Percentiles rank a stretch among this genome's conserved stretches.
Conservation (phyloP, 2,797 vertebrate genomes). For the Erithacus rubecula region DNA sequence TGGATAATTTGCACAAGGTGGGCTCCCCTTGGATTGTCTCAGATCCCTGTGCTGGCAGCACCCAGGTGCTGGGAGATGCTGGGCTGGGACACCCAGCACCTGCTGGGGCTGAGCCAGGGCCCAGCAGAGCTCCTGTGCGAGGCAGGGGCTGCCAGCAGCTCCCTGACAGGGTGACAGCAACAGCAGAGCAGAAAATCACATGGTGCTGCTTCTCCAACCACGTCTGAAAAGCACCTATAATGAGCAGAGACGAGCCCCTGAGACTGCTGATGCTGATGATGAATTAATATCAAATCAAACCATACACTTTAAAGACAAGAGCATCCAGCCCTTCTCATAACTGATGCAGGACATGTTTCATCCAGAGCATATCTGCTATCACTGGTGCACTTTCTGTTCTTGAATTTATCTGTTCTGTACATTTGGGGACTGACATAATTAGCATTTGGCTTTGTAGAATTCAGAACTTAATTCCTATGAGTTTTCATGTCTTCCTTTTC, state of each 20-base stretch:
- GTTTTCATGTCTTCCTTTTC: background rate
- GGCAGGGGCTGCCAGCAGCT: background rate
- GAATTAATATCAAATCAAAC: conserved; percentile 64
- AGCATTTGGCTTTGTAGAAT: conserved; percentile 42
- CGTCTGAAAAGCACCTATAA: conserved; percentile 37
- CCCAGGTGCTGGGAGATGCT: background rate
- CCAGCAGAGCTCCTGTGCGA: fast-evolving
- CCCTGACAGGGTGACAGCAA: background rate
- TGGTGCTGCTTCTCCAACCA: background rate
- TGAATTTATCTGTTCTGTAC: conserved; percentile 48
- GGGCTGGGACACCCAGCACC: background rate
- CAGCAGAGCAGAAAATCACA: conserved; percentile 29
- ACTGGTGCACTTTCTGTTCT: conserved; percentile 19
- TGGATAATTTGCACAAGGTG: background rate
- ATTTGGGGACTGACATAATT: conserved; percentile 5
- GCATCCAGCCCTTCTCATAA: conserved; percentile 47
- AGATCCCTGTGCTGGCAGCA: background rate
- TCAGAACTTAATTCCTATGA: conserved; percentile 23
- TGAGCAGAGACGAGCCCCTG: conserved; percentile 3
- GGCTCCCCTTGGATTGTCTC: background rate
- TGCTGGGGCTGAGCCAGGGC: background rate
- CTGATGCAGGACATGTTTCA: conserved; percentile 55
- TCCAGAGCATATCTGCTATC: conserved; percentile 12
- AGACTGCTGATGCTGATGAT: conserved; percentile 16
- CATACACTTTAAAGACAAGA: conserved; percentile 48